Base-by-base conservation (phyloP, 2,888 invertebrate genomes). In the Netelia inedita region DNA sequence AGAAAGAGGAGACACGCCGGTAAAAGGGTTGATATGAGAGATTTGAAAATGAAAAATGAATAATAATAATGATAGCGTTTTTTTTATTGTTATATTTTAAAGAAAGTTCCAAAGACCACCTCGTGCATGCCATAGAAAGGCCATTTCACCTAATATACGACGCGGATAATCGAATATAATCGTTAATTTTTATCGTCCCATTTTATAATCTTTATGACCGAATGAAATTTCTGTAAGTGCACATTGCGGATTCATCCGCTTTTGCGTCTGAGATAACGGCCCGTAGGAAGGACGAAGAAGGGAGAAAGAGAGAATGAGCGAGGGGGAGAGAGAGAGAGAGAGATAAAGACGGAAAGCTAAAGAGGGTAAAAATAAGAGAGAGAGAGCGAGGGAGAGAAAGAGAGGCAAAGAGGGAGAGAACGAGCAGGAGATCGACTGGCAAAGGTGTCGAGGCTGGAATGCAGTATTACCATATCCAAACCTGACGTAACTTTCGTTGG, bases 401-500 rank as follows among this genome's bases (percentile, higher is more conserved):
- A 84, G 76, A 74, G 75, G 46, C 65, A 19, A 79, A 68, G 68
- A 63, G 76, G 74, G 75, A 82, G 72, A 79, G 65, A 43, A 28
- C 28, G 57, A 79, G 21, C 63, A 66, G 79, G 79, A 85, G 82
- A 85, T 85, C 85, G 85, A 84, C 75, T 79, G 85, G 89, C 87
- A 86, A 89, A 90, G 90, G 90, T 86, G 84, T 85, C 78, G 86
- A 87, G 85, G 88, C 82, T 89, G 91, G 91, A 92, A 92, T 92
- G 91, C 90, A 85, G 91, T 92, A 91, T 91, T 91, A 90, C 91
- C 91, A 92, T 92, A 92, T 91, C 89, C 88, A 92, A 92, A 89
- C 88, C 90, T 92, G 92, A 91, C 91, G 91, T 91, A 92, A 92
- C 91, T 91, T 91, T 91, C 89, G 90, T 91, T 92, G 91, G 92